phyloP scores from a whole-genome alignment of 2,797 vertebrate genomes.

The Fratercula arctica region DNA sequence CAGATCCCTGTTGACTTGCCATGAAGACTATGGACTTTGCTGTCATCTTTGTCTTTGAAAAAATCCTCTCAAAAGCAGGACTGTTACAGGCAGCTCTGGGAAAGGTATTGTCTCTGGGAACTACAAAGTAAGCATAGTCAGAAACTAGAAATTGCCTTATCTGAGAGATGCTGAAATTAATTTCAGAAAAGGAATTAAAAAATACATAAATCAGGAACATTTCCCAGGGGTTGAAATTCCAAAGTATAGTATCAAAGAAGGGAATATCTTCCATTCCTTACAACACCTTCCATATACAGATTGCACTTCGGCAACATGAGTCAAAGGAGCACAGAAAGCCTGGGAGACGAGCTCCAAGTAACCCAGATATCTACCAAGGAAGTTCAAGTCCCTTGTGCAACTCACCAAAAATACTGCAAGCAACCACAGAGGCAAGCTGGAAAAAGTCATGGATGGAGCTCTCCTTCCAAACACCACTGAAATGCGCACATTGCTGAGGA shows the following conservation, averaged over 20 bases:
- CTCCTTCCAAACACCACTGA: background rate
- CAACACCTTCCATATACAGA: background rate
- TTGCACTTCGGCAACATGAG: background rate
- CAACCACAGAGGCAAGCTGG: background rate
- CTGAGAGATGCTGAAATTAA: background rate
- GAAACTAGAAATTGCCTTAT: background rate
- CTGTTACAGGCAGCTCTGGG: background rate
- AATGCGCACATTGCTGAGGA: background rate
- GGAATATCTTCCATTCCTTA: background rate
- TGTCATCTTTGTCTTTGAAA: conserved; percentile 14
- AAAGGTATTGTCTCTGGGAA: background rate
- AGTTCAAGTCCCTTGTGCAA: background rate
- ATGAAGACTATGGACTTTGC: background rate
- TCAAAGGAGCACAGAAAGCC: background rate
- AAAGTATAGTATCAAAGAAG: background rate
- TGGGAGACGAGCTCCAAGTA: background rate
- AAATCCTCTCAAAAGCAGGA: background rate
- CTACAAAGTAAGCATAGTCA: background rate
- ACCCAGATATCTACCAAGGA: background rate
- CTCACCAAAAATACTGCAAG: background rate
- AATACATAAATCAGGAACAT: background rate
- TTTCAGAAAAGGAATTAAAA: background rate
- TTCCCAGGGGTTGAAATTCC: background rate
- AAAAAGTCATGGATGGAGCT: background rate
- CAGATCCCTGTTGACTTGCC: conserved; percentile 16